These are phyloP conservation scores for Perizoma flavofasciatum DNA, from an alignment of 2,888 invertebrate species.

Conservation along the genomic window DNA sequence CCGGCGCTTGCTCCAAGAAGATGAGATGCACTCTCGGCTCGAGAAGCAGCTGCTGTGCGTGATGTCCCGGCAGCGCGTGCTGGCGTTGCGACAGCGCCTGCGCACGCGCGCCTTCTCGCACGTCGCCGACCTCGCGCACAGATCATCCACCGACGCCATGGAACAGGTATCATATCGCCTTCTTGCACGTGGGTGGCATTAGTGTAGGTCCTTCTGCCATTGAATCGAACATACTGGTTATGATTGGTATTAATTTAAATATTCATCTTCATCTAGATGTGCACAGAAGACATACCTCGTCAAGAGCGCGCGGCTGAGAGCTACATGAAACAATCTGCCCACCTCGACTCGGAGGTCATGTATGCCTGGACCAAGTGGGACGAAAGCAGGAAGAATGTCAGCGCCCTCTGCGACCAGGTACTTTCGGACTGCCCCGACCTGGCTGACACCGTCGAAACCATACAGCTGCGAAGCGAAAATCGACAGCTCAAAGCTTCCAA, in stretches of 20 bases:
- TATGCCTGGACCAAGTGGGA: slow-evolving; percentile 62
- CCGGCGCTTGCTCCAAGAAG: slow-evolving; percentile 49
- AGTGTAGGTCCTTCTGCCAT: neutral
- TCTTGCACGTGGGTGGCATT: too few species aligned
- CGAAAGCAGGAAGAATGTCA: slow-evolving; percentile 54
- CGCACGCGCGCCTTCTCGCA: slow-evolving; percentile 60
- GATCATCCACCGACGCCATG: slow-evolving; percentile 69
- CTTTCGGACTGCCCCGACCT: slow-evolving; percentile 57
- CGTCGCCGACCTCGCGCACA: slow-evolving; percentile 64
- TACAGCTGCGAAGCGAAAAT: slow-evolving; percentile 61
- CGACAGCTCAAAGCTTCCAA: slow-evolving; percentile 70
- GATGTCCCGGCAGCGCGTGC: slow-evolving; percentile 62
- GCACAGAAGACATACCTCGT: slow-evolving; percentile 70
- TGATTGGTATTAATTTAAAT: too few species aligned
- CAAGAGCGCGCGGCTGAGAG: slow-evolving; percentile 69
- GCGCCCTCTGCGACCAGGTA: slow-evolving; percentile 55
- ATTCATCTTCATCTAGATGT: slow-evolving; percentile 53
- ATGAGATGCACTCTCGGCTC: slow-evolving; percentile 32
- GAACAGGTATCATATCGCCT: slow-evolving; percentile 50
- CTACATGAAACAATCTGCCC: slow-evolving; percentile 62
- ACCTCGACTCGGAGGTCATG: slow-evolving; percentile 62
- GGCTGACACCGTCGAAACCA: slow-evolving; percentile 53
- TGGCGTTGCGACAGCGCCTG: slow-evolving; percentile 64
- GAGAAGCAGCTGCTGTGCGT: slow-evolving; percentile 53
- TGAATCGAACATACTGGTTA: too few species aligned